phyloP scores from a whole-genome alignment of 1,140 invertebrate genomes.

The Drosophila pseudoobscura region DNA sequence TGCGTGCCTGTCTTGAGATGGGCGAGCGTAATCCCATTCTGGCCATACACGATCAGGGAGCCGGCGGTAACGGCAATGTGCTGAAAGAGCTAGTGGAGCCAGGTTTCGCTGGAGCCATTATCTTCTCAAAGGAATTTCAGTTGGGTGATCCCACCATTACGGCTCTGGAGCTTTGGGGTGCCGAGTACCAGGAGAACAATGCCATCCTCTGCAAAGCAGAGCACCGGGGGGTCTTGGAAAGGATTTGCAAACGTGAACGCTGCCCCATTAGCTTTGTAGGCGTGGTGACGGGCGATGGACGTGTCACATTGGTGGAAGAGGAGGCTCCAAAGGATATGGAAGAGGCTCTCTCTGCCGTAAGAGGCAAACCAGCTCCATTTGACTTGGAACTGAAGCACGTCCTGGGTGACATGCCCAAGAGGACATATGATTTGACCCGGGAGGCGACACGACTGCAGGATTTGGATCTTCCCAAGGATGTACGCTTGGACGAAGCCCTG shows the following conservation, averaged over 20 bases:
- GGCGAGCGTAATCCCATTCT: slow-evolving; percentile 94
- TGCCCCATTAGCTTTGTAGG: slow-evolving; percentile 97
- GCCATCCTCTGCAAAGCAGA: slow-evolving; percentile 91
- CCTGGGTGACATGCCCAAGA: slow-evolving; percentile 88
- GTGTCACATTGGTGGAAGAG: slow-evolving; percentile 90
- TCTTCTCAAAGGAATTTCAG: slow-evolving; percentile 94
- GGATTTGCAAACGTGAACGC: slow-evolving; percentile 92
- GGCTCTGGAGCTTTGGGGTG: slow-evolving; percentile 97
- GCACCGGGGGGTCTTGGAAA: slow-evolving; percentile 87
- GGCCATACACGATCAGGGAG: slow-evolving; percentile 88
- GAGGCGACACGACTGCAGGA: slow-evolving; percentile 24
- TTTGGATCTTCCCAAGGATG: slow-evolving; percentile 19
- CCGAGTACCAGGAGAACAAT: slow-evolving; percentile 99
- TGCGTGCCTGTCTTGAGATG: slow-evolving; percentile 95
- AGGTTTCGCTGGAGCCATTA: slow-evolving; percentile 91
- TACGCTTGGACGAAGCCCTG: slow-evolving; percentile 87
- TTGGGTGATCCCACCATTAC: slow-evolving; percentile 97
- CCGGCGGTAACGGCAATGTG: slow-evolving; percentile 99
- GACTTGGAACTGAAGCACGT: slow-evolving; percentile 95
- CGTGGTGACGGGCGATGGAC: slow-evolving; percentile 93
- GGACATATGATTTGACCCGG: slow-evolving; percentile 83
- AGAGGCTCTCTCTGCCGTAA: slow-evolving; percentile 58
- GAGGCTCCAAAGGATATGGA: slow-evolving; percentile 83
- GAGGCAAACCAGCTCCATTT: slow-evolving; percentile 84
- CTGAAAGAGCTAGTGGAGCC: slow-evolving; percentile 98